Conservation (phyloP, 2,797 vertebrate species). For the Meda fulgida region DNA sequence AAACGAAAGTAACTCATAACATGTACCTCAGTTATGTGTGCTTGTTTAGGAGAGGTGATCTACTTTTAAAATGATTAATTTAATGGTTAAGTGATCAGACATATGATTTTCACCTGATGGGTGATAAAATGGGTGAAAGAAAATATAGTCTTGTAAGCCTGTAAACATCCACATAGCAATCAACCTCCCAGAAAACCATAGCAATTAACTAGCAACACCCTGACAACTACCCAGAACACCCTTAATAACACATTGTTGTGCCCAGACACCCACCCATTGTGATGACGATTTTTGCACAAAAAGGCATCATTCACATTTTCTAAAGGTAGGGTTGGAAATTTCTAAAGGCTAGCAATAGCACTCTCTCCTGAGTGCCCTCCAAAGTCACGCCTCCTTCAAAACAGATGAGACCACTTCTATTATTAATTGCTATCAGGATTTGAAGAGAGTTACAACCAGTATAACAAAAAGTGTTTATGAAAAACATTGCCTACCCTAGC, state of each 20-base stretch:
- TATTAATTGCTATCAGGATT: not conserved
- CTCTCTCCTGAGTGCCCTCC: not conserved
- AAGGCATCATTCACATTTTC: not conserved
- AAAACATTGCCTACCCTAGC: not conserved
- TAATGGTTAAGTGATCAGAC: not conserved
- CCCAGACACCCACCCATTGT: not conserved
- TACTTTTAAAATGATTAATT: not conserved
- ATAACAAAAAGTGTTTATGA: not conserved
- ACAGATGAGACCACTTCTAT: not conserved
- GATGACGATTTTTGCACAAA: not conserved
- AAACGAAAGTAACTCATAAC: not conserved
- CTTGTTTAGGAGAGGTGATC: not conserved
- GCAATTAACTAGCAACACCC: not conserved
- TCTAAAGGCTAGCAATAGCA: not conserved
- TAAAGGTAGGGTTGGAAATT: not conserved
- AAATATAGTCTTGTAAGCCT: not conserved
- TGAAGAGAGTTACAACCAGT: not conserved
- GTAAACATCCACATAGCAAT: not conserved
- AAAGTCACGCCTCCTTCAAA: not conserved
- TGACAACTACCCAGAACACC: not conserved
- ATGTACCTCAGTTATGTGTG: not conserved
- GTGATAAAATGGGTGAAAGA: not conserved
- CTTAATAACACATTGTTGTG: not conserved
- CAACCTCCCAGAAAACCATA: not conserved
- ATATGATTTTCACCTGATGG: not conserved